Percentiles rank a stretch among this genome's conserved stretches.
These are phyloP conservation scores for Toxotes jaculatrix DNA, from an alignment of 2,113 vertebrate species.

Conservation along the genomic window DNA sequence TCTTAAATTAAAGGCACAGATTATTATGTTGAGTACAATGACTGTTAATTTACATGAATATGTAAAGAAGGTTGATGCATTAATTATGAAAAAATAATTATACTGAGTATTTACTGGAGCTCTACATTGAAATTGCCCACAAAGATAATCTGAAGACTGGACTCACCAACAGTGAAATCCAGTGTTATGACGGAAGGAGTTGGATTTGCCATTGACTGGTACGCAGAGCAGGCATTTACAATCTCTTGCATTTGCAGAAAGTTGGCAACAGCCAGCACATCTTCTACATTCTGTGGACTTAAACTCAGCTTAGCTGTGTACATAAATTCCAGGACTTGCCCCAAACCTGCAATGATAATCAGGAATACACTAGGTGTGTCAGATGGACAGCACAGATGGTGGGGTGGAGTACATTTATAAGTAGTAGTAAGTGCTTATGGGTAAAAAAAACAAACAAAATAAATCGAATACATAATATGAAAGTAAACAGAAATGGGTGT, in stretches of 20 bases:
- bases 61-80: neutral
- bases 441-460: neutral
- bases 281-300: constrained; percentile 91
- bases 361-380: neutral
- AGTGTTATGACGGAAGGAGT: constrained; percentile 66
- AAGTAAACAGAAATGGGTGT: neutral
- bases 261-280: constrained; percentile 92
- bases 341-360: constrained; percentile 87
- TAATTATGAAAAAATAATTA: neutral
- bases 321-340: constrained; percentile 97
- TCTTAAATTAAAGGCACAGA: too few relatives aligned
- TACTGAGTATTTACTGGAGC: neutral
- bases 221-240: constrained; percentile 90
- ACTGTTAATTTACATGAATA: neutral
- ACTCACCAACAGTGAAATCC: constrained; percentile 75
- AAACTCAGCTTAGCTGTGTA: constrained; percentile 95
- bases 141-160: neutral
- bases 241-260: constrained; percentile 98
- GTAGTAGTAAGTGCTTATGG: too few relatives aligned
- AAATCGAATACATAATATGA: neutral
- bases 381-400: constrained; percentile 9
- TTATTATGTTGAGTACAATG: neutral
- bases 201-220: constrained; percentile 86
- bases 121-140: neutral
- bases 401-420: too few relatives aligned